Conservation (phyloP, 1,140 invertebrate genomes). For the Cheumatopsyche charites region DNA sequence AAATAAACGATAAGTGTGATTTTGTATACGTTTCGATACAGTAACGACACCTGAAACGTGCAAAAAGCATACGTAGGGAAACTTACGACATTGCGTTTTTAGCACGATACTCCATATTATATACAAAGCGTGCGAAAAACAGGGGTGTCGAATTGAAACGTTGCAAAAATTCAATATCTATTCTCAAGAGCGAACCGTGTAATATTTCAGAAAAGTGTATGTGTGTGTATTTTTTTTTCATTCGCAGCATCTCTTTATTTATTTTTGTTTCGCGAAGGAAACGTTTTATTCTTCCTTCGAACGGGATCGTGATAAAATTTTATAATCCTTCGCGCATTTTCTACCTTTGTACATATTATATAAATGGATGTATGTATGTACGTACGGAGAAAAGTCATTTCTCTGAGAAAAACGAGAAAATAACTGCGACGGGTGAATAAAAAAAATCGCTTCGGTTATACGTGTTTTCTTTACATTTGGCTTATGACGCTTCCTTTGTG, state of each 20-base stretch:
- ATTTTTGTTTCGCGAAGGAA: slow-evolving; percentile 10
- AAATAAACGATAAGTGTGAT: too few species aligned
- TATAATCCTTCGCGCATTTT: slow-evolving; percentile 25
- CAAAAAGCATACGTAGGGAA: too few species aligned
- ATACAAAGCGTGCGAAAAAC: too few species aligned
- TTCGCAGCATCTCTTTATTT: neutral
- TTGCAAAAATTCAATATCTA: slow-evolving; percentile 31
- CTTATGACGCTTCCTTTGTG: slow-evolving; percentile 43
- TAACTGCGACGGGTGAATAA: slow-evolving; percentile 20
- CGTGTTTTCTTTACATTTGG: slow-evolving; percentile 47
- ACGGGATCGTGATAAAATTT: slow-evolving; percentile 39
- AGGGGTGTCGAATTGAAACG: slow-evolving; percentile 25
- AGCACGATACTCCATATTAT: too few species aligned
- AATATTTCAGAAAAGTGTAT: neutral
- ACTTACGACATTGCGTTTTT: too few species aligned
- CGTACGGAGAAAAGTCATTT: slow-evolving; percentile 23
- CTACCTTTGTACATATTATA: too few species aligned
- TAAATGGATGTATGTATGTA: too few species aligned
- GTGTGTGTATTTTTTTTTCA: slow-evolving; percentile 6
- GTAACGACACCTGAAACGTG: too few species aligned
- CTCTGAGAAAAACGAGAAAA: slow-evolving; percentile 30
- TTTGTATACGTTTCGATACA: too few species aligned
- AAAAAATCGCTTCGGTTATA: slow-evolving; percentile 32
- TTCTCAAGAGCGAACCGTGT: neutral
- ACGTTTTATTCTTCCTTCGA: slow-evolving; percentile 1